These are phyloP conservation scores for Heptranchias perlo DNA, from an alignment of 2,113 vertebrate genomes.

Conservation along the genomic window DNA sequence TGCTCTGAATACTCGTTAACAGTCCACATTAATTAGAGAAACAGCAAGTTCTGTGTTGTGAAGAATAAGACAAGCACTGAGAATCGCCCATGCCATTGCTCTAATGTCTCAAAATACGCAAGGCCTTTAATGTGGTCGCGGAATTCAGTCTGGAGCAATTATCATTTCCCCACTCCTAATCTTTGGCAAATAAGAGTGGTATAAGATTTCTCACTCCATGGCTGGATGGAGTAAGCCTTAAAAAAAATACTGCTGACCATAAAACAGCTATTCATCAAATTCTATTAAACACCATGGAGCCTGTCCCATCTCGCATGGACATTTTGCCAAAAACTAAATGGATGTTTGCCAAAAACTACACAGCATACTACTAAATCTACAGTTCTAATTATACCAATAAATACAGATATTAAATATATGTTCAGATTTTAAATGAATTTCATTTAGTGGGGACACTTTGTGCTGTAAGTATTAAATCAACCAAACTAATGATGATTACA, in stretches of 20 bases:
- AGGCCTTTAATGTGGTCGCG: not conserved
- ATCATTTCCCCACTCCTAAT: constrained; percentile 8
- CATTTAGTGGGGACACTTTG: constrained; percentile 28
- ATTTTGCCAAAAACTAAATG: constrained; percentile 6
- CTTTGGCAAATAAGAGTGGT: not conserved
- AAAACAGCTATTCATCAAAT: constrained; percentile 35
- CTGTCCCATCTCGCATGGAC: constrained; percentile 10
- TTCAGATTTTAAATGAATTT: not conserved
- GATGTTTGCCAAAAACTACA: constrained; percentile 25
- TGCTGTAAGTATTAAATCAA: not conserved
- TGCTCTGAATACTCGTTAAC: not conserved
- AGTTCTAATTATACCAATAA: not conserved
- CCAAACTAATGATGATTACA: not conserved
- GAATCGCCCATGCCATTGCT: not conserved
- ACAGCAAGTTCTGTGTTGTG: not conserved
- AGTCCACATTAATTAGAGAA: not conserved
- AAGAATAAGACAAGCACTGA: not conserved
- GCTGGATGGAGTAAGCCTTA: not conserved
- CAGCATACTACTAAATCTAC: constrained; percentile 24
- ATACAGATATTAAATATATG: constrained; percentile 32
- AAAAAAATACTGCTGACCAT: constrained; percentile 4
- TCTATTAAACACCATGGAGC: not conserved
- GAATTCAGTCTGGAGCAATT: constrained; percentile 18
- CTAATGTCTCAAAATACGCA: not conserved
- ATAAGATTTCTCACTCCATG: constrained; percentile 21